Conservation (phyloP, 64 coral and sea anemone genomes). For the Pocillopora verrucosa region DNA sequence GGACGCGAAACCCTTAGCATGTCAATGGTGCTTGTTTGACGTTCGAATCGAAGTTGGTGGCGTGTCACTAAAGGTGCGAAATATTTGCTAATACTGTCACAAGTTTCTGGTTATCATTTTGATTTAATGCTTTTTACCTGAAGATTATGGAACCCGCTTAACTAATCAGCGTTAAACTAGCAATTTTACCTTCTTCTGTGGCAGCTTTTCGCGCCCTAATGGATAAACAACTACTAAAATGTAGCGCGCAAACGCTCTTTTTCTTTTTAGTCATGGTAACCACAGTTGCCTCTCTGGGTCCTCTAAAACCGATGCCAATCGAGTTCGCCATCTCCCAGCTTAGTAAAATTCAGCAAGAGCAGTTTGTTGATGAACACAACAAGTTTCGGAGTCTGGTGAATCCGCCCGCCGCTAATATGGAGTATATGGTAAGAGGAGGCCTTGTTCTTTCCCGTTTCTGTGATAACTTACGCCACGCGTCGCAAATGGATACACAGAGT, state of each 20-base stretch:
- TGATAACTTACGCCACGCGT: background rate
- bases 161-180: background rate
- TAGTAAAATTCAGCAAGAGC: slow-evolving; percentile 35
- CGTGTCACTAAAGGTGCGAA: background rate
- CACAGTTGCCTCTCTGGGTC: background rate
- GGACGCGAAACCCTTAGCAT: too few relatives aligned
- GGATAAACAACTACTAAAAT: background rate
- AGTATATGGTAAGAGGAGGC: slow-evolving; percentile 54
- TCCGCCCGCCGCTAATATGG: slow-evolving; percentile 70
- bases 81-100: slow-evolving; percentile 10
- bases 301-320: background rate
- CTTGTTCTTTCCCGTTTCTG: background rate
- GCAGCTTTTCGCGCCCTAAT: background rate
- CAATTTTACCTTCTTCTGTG: background rate
- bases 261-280: background rate
- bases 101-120: slow-evolving; percentile 17
- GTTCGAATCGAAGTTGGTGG: background rate
- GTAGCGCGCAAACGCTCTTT: background rate
- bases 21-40: background rate
- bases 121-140: background rate
- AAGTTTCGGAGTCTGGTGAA: slow-evolving; percentile 39
- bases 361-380: slow-evolving; percentile 67
- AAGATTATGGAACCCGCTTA: background rate
- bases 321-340: slow-evolving; percentile 44
- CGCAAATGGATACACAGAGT: background rate